These are phyloP conservation scores for Chloroceryle aenea DNA, from an alignment of 2,113 vertebrate genomes.

Conservation along the genomic window DNA sequence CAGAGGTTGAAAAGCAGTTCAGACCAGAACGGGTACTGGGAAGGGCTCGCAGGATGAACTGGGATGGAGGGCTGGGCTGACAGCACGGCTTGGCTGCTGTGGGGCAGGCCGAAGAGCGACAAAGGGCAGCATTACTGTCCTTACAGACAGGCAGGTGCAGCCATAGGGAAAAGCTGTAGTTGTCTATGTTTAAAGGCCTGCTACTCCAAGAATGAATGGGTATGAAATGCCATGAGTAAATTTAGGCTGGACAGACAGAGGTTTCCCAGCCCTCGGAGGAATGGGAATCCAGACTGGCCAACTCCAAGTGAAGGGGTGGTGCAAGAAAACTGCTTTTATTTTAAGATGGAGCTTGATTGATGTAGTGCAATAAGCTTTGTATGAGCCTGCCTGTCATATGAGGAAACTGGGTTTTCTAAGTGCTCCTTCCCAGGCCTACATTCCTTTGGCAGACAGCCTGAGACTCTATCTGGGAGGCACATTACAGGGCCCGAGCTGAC, in stretches of 20 bases:
- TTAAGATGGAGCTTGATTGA: background rate
- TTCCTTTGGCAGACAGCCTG: constrained; percentile 49
- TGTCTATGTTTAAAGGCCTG: constrained; percentile 4
- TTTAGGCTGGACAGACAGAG: background rate
- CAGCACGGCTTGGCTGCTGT: background rate
- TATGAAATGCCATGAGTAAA: background rate
- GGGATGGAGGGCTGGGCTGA: background rate
- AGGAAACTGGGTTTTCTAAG: constrained; percentile 9
- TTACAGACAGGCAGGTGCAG: background rate
- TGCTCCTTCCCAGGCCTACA: background rate
- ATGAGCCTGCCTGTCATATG: background rate
- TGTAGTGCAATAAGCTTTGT: background rate
- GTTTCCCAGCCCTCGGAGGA: constrained; percentile 8
- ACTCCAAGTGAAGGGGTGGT: background rate
- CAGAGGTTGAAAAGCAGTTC: background rate
- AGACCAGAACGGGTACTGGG: background rate
- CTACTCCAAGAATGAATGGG: constrained; percentile 6
- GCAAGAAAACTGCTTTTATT: background rate
- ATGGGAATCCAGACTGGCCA: background rate
- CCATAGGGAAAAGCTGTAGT: background rate
- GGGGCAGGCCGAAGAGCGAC: background rate
- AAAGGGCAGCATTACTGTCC: background rate
- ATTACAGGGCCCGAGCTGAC: background rate
- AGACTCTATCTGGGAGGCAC: constrained; percentile 17
- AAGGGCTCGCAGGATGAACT: background rate